These are phyloP conservation scores for Xenus cinereus DNA, from an alignment of 2,113 vertebrate genomes.

Conservation along the genomic window DNA sequence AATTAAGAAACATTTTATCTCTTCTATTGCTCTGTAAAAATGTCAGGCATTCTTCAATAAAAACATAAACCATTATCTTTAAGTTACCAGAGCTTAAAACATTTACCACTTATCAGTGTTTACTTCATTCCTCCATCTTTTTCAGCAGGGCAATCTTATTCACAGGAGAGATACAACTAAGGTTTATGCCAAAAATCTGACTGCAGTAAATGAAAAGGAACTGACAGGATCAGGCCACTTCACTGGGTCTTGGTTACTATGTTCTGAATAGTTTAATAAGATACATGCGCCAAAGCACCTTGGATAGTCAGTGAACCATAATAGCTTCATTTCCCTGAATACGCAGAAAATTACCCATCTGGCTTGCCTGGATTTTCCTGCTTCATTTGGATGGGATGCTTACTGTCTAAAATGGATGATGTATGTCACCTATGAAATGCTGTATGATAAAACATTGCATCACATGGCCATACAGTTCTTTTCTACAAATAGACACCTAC, in stretches of 20 bases:
- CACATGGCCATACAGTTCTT: background rate
- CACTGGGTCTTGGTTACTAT: conserved; percentile 45
- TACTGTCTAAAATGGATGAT: conserved; percentile 43
- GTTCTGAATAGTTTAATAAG: conserved; percentile 46
- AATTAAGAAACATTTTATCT: background rate
- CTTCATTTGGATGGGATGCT: conserved; percentile 8
- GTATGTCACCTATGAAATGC: conserved; percentile 20
- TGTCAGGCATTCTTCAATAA: background rate
- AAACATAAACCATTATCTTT: background rate
- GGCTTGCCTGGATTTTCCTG: conserved; percentile 21
- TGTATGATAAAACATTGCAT: background rate
- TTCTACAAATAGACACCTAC: background rate
- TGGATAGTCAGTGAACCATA: conserved; percentile 60
- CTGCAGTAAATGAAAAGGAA: conserved; percentile 54
- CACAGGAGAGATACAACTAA: background rate
- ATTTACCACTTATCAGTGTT: background rate
- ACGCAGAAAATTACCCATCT: conserved; percentile 59
- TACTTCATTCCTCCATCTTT: background rate
- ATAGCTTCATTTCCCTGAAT: conserved; percentile 27
- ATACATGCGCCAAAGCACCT: conserved; percentile 60
- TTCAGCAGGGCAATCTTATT: conserved; percentile 9
- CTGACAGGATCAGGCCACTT: conserved; percentile 64
- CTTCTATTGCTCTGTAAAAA: background rate
- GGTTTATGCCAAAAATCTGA: conserved; percentile 14
- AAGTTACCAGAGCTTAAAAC: background rate